Percentiles rank a stretch among this genome's conserved stretches.
These are phyloP conservation scores for Tychaedon coryphoeus DNA, from an alignment of 2,113 vertebrate genomes.

Conservation along the genomic window DNA sequence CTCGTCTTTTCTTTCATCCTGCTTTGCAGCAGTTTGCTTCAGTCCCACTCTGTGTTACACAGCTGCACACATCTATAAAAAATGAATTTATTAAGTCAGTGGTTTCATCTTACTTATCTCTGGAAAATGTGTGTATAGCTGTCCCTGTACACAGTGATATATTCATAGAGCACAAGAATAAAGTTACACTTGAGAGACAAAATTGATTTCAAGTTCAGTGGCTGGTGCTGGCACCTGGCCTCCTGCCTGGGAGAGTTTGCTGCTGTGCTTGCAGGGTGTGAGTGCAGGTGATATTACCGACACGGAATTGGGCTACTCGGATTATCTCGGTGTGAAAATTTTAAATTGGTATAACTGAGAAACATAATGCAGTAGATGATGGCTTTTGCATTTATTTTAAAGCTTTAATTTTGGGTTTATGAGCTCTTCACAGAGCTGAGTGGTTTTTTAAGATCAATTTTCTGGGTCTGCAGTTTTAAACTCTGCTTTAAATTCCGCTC, in stretches of 20 bases:
- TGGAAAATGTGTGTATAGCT: background rate
- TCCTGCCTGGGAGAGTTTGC: slow-evolving; percentile 2
- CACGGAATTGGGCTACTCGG: background rate
- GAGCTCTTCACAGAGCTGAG: slow-evolving; percentile 1
- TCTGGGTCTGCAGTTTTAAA: slow-evolving; percentile 33
- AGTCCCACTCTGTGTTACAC: background rate
- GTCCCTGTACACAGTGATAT: background rate
- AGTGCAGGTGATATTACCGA: background rate
- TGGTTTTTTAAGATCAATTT: slow-evolving; percentile 38
- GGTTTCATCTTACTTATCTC: slow-evolving; percentile 26
- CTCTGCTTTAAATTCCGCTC: background rate
- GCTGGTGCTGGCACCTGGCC: background rate
- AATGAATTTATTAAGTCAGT: slow-evolving; percentile 6
- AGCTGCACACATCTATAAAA: background rate
- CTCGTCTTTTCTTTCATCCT: background rate
- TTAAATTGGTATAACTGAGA: slow-evolving; percentile 28
- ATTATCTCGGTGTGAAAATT: slow-evolving; percentile 12
- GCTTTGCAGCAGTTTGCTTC: background rate
- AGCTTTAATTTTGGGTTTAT: slow-evolving; percentile 45
- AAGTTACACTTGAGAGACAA: slow-evolving; percentile 46
- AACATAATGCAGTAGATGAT: slow-evolving; percentile 8
- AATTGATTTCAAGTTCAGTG: slow-evolving; percentile 28
- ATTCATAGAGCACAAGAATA: background rate
- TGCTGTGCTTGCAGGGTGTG: background rate
- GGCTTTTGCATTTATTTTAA: slow-evolving; percentile 48